phyloP scores from a whole-genome alignment of 2,797 vertebrate species.

The Cottoperca gobio region DNA sequence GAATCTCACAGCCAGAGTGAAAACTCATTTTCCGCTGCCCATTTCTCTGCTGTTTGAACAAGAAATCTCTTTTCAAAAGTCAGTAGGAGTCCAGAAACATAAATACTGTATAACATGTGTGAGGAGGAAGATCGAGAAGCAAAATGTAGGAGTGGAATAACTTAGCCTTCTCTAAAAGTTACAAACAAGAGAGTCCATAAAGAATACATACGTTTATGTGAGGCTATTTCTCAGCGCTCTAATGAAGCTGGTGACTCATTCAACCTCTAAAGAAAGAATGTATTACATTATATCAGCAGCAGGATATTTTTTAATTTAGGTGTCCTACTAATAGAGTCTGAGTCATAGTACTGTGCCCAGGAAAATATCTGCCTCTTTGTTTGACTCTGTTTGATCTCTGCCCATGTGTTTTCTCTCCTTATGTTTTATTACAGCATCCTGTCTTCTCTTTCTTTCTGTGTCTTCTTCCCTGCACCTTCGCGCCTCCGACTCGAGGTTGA shows the following conservation, averaged over 20 bases:
- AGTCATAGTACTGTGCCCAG: slow-evolving; percentile 34
- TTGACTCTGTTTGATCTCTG: slow-evolving; percentile 35
- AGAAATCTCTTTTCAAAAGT: slow-evolving; percentile 13
- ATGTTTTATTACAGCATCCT: slow-evolving; percentile 2
- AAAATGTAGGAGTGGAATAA: not conserved
- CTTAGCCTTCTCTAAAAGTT: slow-evolving; percentile 20
- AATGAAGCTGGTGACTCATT: slow-evolving; percentile 66
- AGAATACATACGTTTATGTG: slow-evolving; percentile 35
- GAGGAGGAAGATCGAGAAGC: not conserved
- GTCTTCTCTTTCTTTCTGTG: not conserved
- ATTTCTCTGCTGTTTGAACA: slow-evolving; percentile 25
- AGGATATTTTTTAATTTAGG: slow-evolving; percentile 58
- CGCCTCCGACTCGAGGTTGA: slow-evolving; percentile 55
- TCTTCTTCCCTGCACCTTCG: not conserved
- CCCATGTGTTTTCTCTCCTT: slow-evolving; percentile 18
- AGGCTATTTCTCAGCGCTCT: slow-evolving; percentile 49
- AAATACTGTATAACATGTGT: not conserved
- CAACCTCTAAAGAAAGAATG: slow-evolving; percentile 67
- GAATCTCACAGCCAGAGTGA: slow-evolving; percentile 23
- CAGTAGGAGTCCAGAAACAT: not conserved
- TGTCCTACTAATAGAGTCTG: slow-evolving; percentile 48
- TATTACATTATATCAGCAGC: slow-evolving; percentile 51
- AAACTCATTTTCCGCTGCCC: slow-evolving; percentile 34
- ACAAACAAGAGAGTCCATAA: slow-evolving; percentile 29
- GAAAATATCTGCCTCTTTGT: slow-evolving; percentile 21